These are phyloP conservation scores for Megalops cyprinoides DNA, from an alignment of 2,797 vertebrate genomes.

Conservation along the genomic window DNA sequence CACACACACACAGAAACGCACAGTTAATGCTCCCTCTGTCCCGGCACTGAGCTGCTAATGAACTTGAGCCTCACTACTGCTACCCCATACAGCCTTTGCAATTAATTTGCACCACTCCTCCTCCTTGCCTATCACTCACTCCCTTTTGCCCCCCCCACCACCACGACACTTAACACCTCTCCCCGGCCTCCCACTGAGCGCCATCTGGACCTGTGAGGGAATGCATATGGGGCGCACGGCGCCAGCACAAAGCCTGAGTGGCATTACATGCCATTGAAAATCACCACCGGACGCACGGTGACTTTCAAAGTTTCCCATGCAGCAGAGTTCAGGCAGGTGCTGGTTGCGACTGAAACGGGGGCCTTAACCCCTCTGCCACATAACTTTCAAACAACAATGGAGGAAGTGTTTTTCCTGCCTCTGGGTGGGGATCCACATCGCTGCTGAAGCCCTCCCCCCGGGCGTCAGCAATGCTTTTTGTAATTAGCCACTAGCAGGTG, in stretches of 20 bases:
- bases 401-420: no score
- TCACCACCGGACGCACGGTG: constrained; percentile 13
- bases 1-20: constrained; percentile 8
- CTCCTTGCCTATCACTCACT: constrained; percentile 18
- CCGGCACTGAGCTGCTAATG: constrained; percentile 45
- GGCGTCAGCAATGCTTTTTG: not conserved
- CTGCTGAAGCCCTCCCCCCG: not conserved
- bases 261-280: constrained; percentile 21
- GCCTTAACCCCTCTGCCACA: not conserved
- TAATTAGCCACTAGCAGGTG: constrained; percentile 24
- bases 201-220: constrained; percentile 45
- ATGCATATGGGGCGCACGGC: constrained; percentile 24
- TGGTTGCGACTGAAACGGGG: not conserved
- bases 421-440: not conserved
- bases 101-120: constrained; percentile 42
- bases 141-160: constrained; percentile 13
- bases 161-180: constrained; percentile 2
- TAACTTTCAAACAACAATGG: not conserved
- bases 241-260: constrained; percentile 26
- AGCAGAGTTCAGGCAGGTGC: not conserved
- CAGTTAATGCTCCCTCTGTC: not conserved
- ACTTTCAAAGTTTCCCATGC: constrained; percentile 43
- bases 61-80: constrained; percentile 32
- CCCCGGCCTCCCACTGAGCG: constrained; percentile 23
- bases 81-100: constrained; percentile 43